These are phyloP conservation scores for Conomelus anceps DNA, from an alignment of 2,888 invertebrate genomes.

Conservation along the genomic window DNA sequence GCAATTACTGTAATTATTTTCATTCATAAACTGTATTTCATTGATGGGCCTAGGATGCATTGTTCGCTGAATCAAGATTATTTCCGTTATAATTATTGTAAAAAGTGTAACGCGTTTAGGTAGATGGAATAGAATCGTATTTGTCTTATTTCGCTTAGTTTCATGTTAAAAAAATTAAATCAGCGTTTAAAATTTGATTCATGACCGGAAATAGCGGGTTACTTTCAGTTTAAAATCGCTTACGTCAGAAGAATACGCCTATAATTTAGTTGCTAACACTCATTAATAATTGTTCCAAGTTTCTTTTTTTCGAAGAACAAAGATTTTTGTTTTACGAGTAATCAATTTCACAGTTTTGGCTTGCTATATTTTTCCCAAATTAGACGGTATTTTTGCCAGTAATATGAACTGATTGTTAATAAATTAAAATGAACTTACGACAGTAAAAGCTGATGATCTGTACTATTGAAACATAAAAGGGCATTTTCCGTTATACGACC, in stretches of 20 bases:
- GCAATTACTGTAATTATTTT: not conserved
- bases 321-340: not conserved
- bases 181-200: not conserved
- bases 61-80: not conserved
- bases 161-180: not conserved
- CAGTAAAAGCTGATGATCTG: not conserved
- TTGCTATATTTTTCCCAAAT: not conserved
- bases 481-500: not conserved
- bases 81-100: not conserved
- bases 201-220: not conserved
- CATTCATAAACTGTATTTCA: not conserved
- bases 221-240: not conserved
- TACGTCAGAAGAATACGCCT: too few species aligned
- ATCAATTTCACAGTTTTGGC: not conserved
- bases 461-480: not conserved
- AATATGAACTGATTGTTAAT: not conserved
- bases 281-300: not conserved
- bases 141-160: not conserved
- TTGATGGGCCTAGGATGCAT: not conserved
- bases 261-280: not conserved
- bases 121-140: not conserved
- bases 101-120: not conserved
- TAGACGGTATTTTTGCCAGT: not conserved
- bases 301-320: not conserved
- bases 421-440: too few species aligned